Evolutionary conservation across 2,888 invertebrate species (phyloP).

Genomic region (Ormyrus labotus): DNA sequence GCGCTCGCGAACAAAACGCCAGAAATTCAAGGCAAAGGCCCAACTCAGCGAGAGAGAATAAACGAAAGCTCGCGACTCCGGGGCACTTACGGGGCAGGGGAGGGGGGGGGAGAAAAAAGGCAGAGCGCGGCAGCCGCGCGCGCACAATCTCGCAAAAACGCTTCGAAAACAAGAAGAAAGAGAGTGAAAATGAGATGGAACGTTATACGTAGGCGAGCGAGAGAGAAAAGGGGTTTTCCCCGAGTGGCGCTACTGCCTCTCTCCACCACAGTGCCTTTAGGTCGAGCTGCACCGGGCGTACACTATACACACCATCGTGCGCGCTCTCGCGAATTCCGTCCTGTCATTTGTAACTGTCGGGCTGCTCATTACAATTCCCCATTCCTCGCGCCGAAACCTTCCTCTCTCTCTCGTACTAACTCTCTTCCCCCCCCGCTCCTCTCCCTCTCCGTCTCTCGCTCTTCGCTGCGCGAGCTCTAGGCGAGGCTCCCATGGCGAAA

Average conservation of each 20-base stretch:
- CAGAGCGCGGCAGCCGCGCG: slow-evolving; percentile 13
- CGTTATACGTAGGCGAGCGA: slow-evolving; percentile 29
- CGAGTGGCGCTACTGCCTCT: slow-evolving; percentile 17
- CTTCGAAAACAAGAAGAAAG: slow-evolving; percentile 56
- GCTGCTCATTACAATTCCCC: slow-evolving; percentile 76
- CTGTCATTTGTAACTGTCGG: slow-evolving; percentile 76
- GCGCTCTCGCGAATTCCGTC: slow-evolving; percentile 75
- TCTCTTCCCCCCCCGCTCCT: slow-evolving; percentile 35
- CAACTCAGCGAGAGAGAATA: slow-evolving; percentile 18
- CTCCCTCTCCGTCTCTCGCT: slow-evolving; percentile 35
- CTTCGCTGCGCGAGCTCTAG: slow-evolving; percentile 35
- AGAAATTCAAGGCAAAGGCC: slow-evolving; percentile 32
- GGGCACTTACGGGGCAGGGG: slow-evolving; percentile 5
- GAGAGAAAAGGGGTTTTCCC: slow-evolving; percentile 59
- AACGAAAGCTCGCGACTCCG: slow-evolving; percentile 14
- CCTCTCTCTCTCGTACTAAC: slow-evolving; percentile 44
- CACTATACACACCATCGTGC: slow-evolving; percentile 31
- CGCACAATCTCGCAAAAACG: slow-evolving; percentile 56
- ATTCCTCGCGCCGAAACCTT: slow-evolving; percentile 70
- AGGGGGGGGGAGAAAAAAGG: slow-evolving; percentile 25
- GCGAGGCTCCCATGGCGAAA: slow-evolving; percentile 45
- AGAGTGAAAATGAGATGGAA: slow-evolving; percentile 57
- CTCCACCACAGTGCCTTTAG: slow-evolving; percentile 7
- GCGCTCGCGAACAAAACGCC: slow-evolving; percentile 13
- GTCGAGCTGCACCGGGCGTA: slow-evolving; percentile 67